A percentile compares a stretch with the other conserved stretches of the same genome.
These are phyloP conservation scores for Pemphredon lugubris DNA, from an alignment of 2,888 invertebrate species.

Conservation along the genomic window DNA sequence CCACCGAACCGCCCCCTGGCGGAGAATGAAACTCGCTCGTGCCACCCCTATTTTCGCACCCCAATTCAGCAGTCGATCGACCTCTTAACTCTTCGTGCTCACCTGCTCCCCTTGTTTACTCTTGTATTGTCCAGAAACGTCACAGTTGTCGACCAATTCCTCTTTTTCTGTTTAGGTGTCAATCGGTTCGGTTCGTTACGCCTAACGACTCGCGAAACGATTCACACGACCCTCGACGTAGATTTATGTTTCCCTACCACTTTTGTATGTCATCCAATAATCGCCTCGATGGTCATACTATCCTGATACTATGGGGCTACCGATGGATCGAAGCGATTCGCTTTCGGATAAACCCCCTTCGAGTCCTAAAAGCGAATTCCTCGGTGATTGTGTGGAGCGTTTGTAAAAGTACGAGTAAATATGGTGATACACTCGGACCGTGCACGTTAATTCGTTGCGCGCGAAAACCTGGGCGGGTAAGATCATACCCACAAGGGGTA, in stretches of 20 bases:
- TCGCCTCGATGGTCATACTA: constrained; percentile 67
- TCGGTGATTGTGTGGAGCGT: background rate
- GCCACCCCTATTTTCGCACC: constrained; percentile 72
- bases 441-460: background rate
- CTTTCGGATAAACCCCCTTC: constrained; percentile 2
- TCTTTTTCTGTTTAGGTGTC: background rate
- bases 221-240: constrained; percentile 21
- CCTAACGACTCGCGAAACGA: background rate
- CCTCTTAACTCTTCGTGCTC: constrained; percentile 69
- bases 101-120: constrained; percentile 79
- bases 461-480: constrained; percentile 13
- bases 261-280: constrained; percentile 80
- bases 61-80: constrained; percentile 64
- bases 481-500: constrained; percentile 59
- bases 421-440: background rate
- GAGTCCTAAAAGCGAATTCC: background rate
- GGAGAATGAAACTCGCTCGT: constrained; percentile 65
- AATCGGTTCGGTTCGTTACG: background rate
- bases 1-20: constrained; percentile 72
- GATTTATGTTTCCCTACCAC: constrained; percentile 80
- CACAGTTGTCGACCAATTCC: background rate
- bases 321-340: constrained; percentile 72
- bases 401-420: background rate
- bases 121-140: constrained; percentile 76
- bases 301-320: constrained; percentile 73